phyloP scores from a whole-genome alignment of 1,140 invertebrate species.

The Parapsyche elsis region DNA sequence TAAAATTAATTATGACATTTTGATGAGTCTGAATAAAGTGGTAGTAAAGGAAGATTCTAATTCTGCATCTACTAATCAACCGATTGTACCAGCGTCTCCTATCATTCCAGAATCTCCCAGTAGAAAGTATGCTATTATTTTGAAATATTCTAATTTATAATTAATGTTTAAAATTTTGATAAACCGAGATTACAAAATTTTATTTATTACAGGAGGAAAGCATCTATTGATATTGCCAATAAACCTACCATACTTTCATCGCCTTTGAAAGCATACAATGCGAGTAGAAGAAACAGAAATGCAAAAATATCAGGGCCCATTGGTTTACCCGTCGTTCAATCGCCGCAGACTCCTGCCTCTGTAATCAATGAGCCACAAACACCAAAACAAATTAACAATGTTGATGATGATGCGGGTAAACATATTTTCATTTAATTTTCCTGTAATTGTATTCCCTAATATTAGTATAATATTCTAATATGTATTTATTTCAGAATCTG shows the following conservation, averaged over 20 bases:
- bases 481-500: conserved; percentile 46
- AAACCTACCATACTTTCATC: conserved; percentile 47
- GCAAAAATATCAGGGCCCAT: conserved; percentile 19
- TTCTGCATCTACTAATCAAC: neutral
- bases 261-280: conserved; percentile 32
- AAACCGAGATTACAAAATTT: no score
- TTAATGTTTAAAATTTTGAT: no score
- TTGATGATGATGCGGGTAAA: conserved; percentile 50
- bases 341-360: conserved; percentile 42
- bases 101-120: conserved; percentile 42
- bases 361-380: neutral
- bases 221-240: conserved; percentile 1
- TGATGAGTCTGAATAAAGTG: conserved; percentile 79
- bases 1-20: conserved; percentile 98
- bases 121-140: conserved; percentile 38
- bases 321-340: conserved; percentile 45
- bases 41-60: conserved; percentile 39
- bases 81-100: neutral
- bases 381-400: conserved; percentile 28
- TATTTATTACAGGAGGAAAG: conserved; percentile 33
- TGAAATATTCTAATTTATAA: neutral
- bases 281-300: conserved; percentile 35
- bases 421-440: neutral
- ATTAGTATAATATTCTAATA: neutral
- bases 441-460: neutral